These are phyloP conservation scores for Rynchops niger DNA, from an alignment of 2,113 vertebrate species.

Conservation along the genomic window DNA sequence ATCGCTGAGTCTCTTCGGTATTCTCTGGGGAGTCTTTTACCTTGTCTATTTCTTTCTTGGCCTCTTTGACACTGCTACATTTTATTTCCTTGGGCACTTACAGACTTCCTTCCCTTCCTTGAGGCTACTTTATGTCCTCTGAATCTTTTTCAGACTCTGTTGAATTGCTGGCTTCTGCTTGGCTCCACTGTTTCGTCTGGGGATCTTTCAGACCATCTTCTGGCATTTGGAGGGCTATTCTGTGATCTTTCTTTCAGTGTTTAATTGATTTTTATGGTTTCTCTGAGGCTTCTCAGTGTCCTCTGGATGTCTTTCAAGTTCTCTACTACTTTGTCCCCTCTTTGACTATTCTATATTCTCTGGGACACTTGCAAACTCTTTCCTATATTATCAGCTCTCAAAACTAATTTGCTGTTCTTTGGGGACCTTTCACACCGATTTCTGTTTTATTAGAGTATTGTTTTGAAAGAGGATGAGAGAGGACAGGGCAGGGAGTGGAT, in stretches of 20 bases:
- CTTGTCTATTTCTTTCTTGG: neutral
- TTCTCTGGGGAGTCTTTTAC: neutral
- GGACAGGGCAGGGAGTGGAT: neutral
- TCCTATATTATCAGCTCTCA: neutral
- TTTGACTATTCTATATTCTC: neutral
- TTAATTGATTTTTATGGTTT: neutral
- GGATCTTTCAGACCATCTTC: neutral
- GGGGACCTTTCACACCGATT: neutral
- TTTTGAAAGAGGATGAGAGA: neutral
- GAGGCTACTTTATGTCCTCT: neutral
- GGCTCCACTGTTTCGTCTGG: neutral
- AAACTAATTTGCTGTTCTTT: neutral
- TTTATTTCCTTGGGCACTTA: neutral
- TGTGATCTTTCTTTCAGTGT: neutral
- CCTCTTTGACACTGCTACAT: neutral
- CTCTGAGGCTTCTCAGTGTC: neutral
- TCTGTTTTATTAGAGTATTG: neutral
- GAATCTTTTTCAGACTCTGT: neutral
- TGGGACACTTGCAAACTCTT: neutral
- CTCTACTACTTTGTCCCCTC: neutral
- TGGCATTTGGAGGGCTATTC: neutral
- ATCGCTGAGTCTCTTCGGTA: neutral
- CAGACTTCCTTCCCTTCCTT: neutral
- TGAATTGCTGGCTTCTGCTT: neutral
- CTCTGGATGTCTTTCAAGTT: neutral